Percentiles rank a stretch among this genome's conserved stretches.
These are phyloP conservation scores for Strigops habroptila DNA, from an alignment of 2,113 vertebrate genomes.

Conservation along the genomic window DNA sequence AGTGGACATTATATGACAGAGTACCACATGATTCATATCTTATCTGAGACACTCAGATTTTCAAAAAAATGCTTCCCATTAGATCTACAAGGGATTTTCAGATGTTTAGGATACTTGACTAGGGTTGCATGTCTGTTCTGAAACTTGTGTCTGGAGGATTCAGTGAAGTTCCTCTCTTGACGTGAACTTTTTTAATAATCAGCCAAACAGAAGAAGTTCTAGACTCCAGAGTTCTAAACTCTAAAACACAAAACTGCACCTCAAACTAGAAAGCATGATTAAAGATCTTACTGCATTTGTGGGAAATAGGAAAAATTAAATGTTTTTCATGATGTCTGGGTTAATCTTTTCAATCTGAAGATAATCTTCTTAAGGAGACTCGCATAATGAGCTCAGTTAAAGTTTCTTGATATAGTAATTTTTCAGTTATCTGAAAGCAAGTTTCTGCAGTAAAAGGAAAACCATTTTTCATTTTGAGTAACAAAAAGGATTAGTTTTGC, in stretches of 20 bases:
- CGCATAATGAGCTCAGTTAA: background rate
- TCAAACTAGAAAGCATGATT: background rate
- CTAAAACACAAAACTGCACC: background rate
- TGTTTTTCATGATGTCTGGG: background rate
- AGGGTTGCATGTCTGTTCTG: background rate
- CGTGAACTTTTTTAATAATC: background rate
- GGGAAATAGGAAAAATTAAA: background rate
- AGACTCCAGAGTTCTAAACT: background rate
- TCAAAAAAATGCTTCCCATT: background rate
- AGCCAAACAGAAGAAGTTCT: background rate
- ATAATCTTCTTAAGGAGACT: background rate
- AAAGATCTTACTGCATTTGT: background rate
- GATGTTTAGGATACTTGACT: background rate
- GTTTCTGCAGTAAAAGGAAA: background rate
- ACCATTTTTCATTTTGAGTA: fast-evolving
- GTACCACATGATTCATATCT: background rate
- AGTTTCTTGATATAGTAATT: background rate
- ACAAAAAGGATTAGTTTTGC: background rate
- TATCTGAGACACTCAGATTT: background rate
- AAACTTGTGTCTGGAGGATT: background rate
- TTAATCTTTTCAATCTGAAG: background rate
- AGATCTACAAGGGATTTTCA: background rate
- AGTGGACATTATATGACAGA: background rate
- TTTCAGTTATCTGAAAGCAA: background rate
- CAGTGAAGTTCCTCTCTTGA: background rate